Conservation (phyloP, 2,113 vertebrate species). For the Puffinus mauretanicus region DNA sequence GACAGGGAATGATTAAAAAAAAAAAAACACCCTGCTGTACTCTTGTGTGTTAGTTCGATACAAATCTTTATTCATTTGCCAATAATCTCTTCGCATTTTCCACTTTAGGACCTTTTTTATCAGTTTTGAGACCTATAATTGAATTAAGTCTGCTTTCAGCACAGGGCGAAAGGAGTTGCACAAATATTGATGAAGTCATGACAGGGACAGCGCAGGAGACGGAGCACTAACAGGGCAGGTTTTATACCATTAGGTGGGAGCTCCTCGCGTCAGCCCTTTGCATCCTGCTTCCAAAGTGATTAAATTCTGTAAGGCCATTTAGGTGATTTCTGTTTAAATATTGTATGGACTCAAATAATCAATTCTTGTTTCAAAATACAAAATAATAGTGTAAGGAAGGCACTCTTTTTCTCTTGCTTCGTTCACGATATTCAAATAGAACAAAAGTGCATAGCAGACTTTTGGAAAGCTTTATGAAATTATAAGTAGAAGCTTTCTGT, state of each 20-base stretch:
- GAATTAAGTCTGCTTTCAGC: slow-evolving; percentile 87
- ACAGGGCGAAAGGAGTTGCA: slow-evolving; percentile 73
- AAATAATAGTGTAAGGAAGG: neutral
- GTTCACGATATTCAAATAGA: neutral
- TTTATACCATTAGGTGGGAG: slow-evolving; percentile 43
- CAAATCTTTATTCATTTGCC: slow-evolving; percentile 93
- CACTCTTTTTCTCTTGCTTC: neutral
- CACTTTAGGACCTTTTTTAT: slow-evolving; percentile 83
- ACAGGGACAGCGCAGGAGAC: slow-evolving; percentile 71
- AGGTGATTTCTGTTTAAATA: slow-evolving; percentile 46
- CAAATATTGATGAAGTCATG: slow-evolving; percentile 83
- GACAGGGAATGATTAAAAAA: slow-evolving; percentile 89
- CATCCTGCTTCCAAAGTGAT: slow-evolving; percentile 69
- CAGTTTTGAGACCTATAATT: slow-evolving; percentile 88
- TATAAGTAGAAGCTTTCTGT: neutral
- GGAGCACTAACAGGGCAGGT: slow-evolving; percentile 63
- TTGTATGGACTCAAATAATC: neutral
- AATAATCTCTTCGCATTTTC: slow-evolving; percentile 87
- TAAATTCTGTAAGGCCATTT: slow-evolving; percentile 71
- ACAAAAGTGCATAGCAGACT: rapidly evolving
- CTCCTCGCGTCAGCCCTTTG: slow-evolving; percentile 39
- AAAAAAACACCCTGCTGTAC: slow-evolving; percentile 71
- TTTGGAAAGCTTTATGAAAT: neutral
- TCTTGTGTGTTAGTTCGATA: slow-evolving; percentile 82
- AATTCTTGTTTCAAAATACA: neutral